phyloP scores from a whole-genome alignment of 2,888 invertebrate genomes.

The Stenodema calcarata region DNA sequence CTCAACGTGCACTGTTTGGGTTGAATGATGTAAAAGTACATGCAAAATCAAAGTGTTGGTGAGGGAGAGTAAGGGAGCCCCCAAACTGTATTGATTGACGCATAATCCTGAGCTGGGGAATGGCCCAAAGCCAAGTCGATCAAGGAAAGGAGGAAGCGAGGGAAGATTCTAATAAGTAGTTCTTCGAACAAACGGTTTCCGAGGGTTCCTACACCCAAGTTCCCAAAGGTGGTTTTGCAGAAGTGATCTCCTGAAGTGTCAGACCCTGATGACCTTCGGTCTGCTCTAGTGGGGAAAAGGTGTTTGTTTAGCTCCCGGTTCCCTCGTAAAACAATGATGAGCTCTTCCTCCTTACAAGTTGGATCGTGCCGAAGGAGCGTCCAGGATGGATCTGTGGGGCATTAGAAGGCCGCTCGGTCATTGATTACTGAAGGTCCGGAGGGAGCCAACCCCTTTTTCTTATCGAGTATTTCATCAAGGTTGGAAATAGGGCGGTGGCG shows the following conservation, averaged over 20 bases:
- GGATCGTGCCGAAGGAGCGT: not conserved
- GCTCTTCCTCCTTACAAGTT: constrained; percentile 24
- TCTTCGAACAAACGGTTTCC: constrained; percentile 14
- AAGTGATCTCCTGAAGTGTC: not conserved
- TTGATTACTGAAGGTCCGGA: constrained; percentile 14
- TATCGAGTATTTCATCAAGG: not conserved
- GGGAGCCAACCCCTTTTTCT: not conserved
- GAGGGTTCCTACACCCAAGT: not conserved
- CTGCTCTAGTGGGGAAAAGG: not conserved
- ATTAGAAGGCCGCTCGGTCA: not conserved
- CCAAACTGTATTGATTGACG: constrained; percentile 12
- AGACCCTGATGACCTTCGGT: not conserved
- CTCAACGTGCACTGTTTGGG: too few relatives aligned
- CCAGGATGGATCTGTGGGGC: not conserved
- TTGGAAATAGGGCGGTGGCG: not conserved
- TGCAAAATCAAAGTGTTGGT: not conserved
- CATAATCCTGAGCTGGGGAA: not conserved
- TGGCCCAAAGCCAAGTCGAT: constrained; percentile 5
- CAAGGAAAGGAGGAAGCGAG: not conserved
- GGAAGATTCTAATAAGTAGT: constrained; percentile 28
- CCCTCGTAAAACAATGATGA: constrained; percentile 48
- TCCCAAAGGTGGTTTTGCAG: not conserved
- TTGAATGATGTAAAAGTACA: too few relatives aligned
- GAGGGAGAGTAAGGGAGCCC: not conserved
- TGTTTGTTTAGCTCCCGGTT: constrained; percentile 3